Percentiles rank a stretch among this genome's conserved stretches.
phyloP scores from a whole-genome alignment of 2,113 vertebrate genomes.

The Pteropus alecto region DNA sequence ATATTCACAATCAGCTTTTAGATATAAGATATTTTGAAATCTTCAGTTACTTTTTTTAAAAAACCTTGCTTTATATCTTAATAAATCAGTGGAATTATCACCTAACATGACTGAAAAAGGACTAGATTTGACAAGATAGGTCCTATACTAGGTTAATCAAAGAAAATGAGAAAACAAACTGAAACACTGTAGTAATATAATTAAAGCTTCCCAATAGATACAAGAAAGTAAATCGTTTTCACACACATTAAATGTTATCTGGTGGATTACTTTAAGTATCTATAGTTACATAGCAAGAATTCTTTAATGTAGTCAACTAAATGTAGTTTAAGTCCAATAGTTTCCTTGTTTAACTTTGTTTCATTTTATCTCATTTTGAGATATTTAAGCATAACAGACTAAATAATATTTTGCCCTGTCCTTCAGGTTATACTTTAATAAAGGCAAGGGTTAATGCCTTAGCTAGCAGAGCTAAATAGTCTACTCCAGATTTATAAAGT shows the following conservation, averaged over 20 bases:
- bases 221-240: neutral
- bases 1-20: neutral
- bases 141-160: neutral
- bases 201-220: neutral
- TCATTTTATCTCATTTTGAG: neutral
- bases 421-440: constrained; percentile 28
- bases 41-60: neutral
- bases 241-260: neutral
- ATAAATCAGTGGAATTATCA: neutral
- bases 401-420: constrained; percentile 35
- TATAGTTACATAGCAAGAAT: neutral
- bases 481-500: neutral
- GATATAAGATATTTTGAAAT: neutral
- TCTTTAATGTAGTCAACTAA: neutral
- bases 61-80: neutral
- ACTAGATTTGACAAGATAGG: neutral
- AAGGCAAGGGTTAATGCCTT: constrained; percentile 28
- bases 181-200: neutral
- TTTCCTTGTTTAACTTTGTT: neutral
- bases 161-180: constrained; percentile 42
- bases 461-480: neutral
- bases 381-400: neutral
- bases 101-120: neutral
- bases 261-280: neutral
- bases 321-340: neutral